Evolutionary conservation across 2,888 invertebrate genomes (phyloP).

Genomic region (Noctua fimbriata): DNA sequence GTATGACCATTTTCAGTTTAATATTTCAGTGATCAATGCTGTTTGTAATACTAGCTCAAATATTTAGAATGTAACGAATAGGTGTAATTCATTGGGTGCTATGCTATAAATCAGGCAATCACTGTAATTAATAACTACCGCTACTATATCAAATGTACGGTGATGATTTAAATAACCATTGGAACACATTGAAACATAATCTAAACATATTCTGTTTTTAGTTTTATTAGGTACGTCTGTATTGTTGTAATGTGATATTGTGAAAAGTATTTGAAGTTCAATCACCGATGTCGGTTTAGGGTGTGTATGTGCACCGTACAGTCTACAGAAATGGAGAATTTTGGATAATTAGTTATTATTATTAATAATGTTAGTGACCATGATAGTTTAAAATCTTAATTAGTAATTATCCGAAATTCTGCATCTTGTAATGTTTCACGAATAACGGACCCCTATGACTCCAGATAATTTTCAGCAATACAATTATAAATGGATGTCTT

Average conservation of each 20-base stretch:
- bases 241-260: neutral
- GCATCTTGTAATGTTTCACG: neutral
- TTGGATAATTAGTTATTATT: neutral
- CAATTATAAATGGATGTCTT: neutral
- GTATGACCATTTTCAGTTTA: neutral
- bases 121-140: constrained; percentile 39
- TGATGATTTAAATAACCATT: constrained; percentile 24
- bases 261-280: neutral
- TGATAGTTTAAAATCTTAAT: too few relatives aligned
- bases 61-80: constrained; percentile 35
- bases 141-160: constrained; percentile 7
- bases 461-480: neutral
- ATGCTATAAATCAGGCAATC: constrained; percentile 33
- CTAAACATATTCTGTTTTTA: neutral
- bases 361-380: too few relatives aligned
- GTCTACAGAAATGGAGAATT: neutral
- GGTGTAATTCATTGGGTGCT: constrained; percentile 26
- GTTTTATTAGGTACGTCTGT: neutral
- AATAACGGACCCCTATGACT: neutral
- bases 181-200: constrained; percentile 8
- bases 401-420: neutral
- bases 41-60: constrained; percentile 30
- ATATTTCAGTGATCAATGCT: constrained; percentile 24
- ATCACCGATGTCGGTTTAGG: neutral
- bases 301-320: neutral